These are phyloP conservation scores for Clamator glandarius DNA, from an alignment of 2,797 vertebrate genomes.

Conservation along the genomic window DNA sequence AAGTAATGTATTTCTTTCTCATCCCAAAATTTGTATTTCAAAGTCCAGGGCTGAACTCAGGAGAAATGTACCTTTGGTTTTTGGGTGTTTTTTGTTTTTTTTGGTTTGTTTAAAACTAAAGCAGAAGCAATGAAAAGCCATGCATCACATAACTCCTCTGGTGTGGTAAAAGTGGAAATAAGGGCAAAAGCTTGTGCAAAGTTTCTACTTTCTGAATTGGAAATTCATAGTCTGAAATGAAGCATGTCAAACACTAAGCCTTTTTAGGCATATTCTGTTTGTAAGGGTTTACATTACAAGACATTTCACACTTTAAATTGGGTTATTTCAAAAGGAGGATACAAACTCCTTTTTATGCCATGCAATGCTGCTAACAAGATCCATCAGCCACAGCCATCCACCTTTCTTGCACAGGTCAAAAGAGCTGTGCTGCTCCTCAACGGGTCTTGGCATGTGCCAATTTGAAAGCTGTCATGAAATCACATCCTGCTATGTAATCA, in stretches of 20 bases:
- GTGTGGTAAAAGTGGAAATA: background rate
- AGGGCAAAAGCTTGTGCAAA: background rate
- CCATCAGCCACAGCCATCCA: background rate
- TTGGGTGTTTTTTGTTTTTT: too few species aligned
- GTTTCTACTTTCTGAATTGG: background rate
- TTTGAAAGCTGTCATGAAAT: background rate
- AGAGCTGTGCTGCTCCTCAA: fast-evolving
- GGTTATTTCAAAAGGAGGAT: background rate
- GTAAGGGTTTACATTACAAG: background rate
- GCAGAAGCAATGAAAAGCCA: background rate
- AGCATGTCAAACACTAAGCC: background rate
- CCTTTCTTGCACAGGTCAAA: background rate
- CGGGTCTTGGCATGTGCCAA: background rate
- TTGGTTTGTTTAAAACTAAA: background rate
- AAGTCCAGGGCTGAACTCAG: background rate
- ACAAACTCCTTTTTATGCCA: background rate
- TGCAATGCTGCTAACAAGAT: background rate
- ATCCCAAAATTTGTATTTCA: conserved; percentile 11
- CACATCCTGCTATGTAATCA: background rate
- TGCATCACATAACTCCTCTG: background rate
- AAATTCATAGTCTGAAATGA: background rate
- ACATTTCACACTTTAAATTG: background rate
- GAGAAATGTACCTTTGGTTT: background rate
- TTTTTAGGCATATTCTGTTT: background rate
- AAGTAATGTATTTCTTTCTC: background rate